phyloP scores from a whole-genome alignment of 1,140 invertebrate species.

The Nasonia vitripennis region DNA sequence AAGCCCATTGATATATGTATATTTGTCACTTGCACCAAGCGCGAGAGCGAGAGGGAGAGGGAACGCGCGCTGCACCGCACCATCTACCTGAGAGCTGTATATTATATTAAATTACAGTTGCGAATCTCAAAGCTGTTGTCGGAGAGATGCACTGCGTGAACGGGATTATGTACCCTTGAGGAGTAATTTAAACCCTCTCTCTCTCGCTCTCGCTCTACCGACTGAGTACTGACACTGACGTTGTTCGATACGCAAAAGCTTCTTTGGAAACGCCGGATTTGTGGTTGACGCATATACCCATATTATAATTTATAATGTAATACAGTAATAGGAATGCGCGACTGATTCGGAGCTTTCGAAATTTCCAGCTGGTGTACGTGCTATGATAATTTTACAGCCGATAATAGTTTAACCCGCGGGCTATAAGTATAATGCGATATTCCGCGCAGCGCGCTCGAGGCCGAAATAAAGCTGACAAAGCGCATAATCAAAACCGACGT shows the following conservation, averaged over 20 bases:
- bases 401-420: too few species aligned
- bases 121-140: conserved; percentile 35
- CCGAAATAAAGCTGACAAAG: background rate
- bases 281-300: background rate
- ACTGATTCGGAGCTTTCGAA: too few species aligned
- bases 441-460: too few species aligned
- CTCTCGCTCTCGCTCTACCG: too few species aligned
- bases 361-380: too few species aligned
- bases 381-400: too few species aligned
- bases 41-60: background rate
- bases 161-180: conserved; percentile 29
- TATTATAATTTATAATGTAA: too few species aligned
- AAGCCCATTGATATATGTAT: conserved; percentile 40
- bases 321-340: too few species aligned
- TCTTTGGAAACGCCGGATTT: background rate
- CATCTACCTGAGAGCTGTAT: conserved; percentile 5
- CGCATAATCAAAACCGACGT: background rate
- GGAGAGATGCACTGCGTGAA: too few species aligned
- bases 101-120: conserved; percentile 38
- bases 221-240: background rate
- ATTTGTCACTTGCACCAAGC: conserved; percentile 39
- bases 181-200: conserved; percentile 7
- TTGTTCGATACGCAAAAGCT: background rate
- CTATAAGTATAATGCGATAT: background rate
- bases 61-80: background rate